Evolutionary conservation across 64 coral and sea anemone genomes (phyloP), one percentile per base, ranked within the genome.

Genomic region (Montipora sp.): DNA sequence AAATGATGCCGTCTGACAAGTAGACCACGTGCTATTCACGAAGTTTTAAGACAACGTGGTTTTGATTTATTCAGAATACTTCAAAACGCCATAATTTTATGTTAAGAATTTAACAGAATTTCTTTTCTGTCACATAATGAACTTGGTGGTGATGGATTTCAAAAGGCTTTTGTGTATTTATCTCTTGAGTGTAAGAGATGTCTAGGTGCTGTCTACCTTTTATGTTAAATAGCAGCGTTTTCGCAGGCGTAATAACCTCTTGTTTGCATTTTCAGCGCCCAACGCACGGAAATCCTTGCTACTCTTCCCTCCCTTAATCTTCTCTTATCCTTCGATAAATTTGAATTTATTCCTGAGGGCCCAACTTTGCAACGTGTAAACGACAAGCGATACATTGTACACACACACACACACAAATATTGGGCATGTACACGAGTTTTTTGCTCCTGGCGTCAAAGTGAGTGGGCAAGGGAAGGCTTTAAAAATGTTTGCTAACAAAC

Each of bases 151-250:
- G 85, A 91, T 81, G 82, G 91, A 92, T 92, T 94, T 90, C 59
- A 94, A 96, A 81, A 75, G 68, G 57, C 81, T 77, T 92, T 94
- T 94, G 95, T 98, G 57, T 94, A 76, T 94, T 88, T 88, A 94
- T 96, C 95, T 87, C 91, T 84, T 83, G 67, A 82, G 95, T 98
- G 95, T 94, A 92, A 98, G 94, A 87, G 69, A 70, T 85, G 92
- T 98, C 83, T 92, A 91, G 36, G 77, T 59, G 77, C 78, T 98
- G 95, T 98, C 95, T 98, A 90, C 89, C 63, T 98, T 98, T 98
- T 98, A 98, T 98, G 95, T 81, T 94, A 98, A 96, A 98, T 90
- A 98, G 92, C 58, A 75, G 36, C 50, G 88, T 83, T 89, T 90
- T 93, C 57, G 5, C 80, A 91, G 75, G 43, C 69, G 80, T 75